phyloP scores from a whole-genome alignment of 2,113 vertebrate genomes.

The Eretmochelys imbricata region DNA sequence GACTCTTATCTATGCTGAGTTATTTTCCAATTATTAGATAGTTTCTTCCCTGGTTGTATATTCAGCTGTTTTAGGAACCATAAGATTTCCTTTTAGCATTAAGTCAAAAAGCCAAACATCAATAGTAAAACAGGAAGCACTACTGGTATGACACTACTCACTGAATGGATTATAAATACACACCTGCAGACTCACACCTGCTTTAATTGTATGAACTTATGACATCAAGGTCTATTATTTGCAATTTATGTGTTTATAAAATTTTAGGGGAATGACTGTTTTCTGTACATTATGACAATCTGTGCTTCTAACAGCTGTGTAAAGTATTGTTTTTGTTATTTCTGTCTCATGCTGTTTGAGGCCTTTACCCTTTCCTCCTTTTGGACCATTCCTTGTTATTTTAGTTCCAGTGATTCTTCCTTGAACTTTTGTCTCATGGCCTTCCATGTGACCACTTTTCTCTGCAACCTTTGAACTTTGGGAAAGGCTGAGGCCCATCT shows the following conservation, averaged over 20 bases:
- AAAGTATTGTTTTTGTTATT: neutral
- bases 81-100: neutral
- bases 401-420: neutral
- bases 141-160: rapidly evolving
- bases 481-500: neutral
- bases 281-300: neutral
- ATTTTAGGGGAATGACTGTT: neutral
- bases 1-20: conserved; percentile 28
- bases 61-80: neutral
- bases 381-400: neutral
- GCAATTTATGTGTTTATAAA: neutral
- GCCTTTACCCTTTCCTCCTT: neutral
- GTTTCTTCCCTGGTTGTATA: neutral
- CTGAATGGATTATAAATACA: neutral
- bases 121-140: neutral
- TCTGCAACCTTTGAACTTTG: neutral
- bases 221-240: neutral
- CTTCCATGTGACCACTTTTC: neutral
- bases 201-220: neutral
- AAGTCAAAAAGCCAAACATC: neutral
- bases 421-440: neutral
- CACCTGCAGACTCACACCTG: neutral
- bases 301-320: neutral
- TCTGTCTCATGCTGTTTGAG: neutral
- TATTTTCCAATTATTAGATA: neutral